These are phyloP conservation scores for Phoenoteleia sp. DNA, from an alignment of 2,888 invertebrate species.

Conservation along the genomic window DNA sequence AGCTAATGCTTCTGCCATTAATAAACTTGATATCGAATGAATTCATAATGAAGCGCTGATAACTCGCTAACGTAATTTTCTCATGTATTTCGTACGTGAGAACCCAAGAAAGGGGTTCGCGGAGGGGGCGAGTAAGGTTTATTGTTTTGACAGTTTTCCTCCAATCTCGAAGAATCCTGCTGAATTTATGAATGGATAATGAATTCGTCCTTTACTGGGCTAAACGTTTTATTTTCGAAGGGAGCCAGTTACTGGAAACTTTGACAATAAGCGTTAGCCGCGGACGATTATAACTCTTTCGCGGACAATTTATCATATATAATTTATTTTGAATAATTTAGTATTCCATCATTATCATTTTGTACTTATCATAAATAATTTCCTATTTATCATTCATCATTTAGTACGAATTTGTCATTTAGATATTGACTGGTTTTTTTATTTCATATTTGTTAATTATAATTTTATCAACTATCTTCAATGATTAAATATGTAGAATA, in stretches of 20 bases:
- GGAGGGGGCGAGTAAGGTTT: neutral
- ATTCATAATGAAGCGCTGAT: neutral
- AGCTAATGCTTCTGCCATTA: too few relatives aligned
- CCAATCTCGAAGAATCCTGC: neutral
- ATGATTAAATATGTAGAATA: too few relatives aligned
- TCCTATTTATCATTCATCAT: too few relatives aligned
- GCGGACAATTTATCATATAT: neutral
- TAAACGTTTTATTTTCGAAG: neutral
- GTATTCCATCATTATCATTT: too few relatives aligned
- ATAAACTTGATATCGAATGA: too few relatives aligned
- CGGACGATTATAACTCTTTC: neutral
- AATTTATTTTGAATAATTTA: too few relatives aligned
- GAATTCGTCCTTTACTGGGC: neutral
- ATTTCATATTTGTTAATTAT: too few relatives aligned
- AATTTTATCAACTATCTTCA: too few relatives aligned
- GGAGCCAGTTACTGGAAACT: neutral
- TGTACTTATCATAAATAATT: too few relatives aligned
- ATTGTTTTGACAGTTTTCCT: conserved; percentile 22
- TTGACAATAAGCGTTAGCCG: neutral
- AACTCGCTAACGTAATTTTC: neutral
- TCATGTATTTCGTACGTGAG: conserved; percentile 6
- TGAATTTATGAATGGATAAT: conserved; percentile 10
- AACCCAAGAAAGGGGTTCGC: neutral
- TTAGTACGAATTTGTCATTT: too few relatives aligned
- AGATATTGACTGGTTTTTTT: too few relatives aligned